These are phyloP conservation scores for Beroe ovata DNA, from an alignment of 37 sponge, comb jelly and placozoan genomes.

Conservation along the genomic window DNA sequence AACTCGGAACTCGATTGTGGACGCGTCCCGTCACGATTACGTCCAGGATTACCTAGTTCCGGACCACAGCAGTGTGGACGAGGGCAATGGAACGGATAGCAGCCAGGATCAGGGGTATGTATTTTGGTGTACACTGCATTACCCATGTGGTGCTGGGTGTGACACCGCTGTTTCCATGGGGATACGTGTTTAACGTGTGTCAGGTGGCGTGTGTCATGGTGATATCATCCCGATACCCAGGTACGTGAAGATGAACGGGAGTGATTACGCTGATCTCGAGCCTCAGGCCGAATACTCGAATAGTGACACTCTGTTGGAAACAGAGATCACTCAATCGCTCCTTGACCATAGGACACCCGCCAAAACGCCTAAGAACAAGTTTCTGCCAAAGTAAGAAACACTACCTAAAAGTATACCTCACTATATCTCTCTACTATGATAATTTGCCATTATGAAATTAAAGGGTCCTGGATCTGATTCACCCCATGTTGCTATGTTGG, in stretches of 20 bases:
- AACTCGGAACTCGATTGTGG: slow-evolving; percentile 29
- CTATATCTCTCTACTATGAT: no score
- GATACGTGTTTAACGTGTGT: no score
- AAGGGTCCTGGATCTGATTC: no score
- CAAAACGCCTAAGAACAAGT: slow-evolving; percentile 37
- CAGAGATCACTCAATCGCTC: slow-evolving; percentile 20
- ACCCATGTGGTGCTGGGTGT: no score
- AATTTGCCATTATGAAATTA: no score
- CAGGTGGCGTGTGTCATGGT: no score
- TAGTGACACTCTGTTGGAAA: slow-evolving; percentile 17
- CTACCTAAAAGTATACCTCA: no score
- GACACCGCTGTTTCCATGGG: no score
- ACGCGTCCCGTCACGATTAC: slow-evolving; percentile 26
- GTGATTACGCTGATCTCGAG: slow-evolving; percentile 11
- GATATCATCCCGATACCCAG: background rate
- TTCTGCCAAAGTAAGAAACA: background rate
- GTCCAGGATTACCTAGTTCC: slow-evolving; percentile 66
- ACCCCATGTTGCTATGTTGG: no score
- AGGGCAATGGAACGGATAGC: slow-evolving; percentile 55
- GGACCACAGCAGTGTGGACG: slow-evolving; percentile 59
- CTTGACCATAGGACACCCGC: slow-evolving; percentile 4
- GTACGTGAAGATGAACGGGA: slow-evolving; percentile 63
- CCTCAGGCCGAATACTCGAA: slow-evolving; percentile 23
- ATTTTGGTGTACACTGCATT: no score
- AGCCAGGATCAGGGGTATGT: slow-evolving; percentile 63